Evolutionary conservation across 2,113 vertebrate genomes (phyloP), one percentile per base, ranked within the genome.

Genomic region (Sitta europaea): DNA sequence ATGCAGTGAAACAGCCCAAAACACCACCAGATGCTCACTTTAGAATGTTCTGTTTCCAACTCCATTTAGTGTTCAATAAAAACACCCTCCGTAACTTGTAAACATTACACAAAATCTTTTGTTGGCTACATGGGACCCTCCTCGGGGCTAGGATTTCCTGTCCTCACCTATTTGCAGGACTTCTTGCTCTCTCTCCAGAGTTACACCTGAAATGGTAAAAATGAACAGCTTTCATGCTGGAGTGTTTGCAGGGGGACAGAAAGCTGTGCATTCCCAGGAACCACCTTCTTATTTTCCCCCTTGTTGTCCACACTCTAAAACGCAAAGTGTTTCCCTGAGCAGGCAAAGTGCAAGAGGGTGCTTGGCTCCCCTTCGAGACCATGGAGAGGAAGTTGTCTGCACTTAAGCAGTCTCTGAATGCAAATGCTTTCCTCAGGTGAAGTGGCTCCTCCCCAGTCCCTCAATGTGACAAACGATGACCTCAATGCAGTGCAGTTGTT

Each of bases 381-480:
- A 6, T 2, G 27, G 29, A 70, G 47, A 86, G 47, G 78, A 94
- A 90, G 79, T 58, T 80, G 71, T 13, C 75, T 88, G 86, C 79
- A 59, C 75, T 88, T 83, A 2, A 71, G 55, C 48, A 67, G 61
- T 31, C 0, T 0, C 72, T 62, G 76, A 94, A 93, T 38, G 76
- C 53, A 94, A 93, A 91, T 68, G 43, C 86, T 86, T 74, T n/a
- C 71, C 63, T 88, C 5, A 22, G 63, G 28, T 88, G 85, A 96
- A 95, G 79, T 88, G 72, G 51, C 68, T 94, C 88, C 88, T 95
- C 75, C 79, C 86, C 48, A 67, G 0, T 42, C 66, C 66, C 92
- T 89, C 84, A 88, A 65, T 82, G 54, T 89, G 81, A 88, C 87
- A 91, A 91, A 79, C 36, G 84, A 84, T 71, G 81, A 76, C 92